A percentile compares a stretch with the other conserved stretches of the same genome.
phyloP scores from a whole-genome alignment of 2,797 vertebrate species.

The Micromesistius poutassou region DNA sequence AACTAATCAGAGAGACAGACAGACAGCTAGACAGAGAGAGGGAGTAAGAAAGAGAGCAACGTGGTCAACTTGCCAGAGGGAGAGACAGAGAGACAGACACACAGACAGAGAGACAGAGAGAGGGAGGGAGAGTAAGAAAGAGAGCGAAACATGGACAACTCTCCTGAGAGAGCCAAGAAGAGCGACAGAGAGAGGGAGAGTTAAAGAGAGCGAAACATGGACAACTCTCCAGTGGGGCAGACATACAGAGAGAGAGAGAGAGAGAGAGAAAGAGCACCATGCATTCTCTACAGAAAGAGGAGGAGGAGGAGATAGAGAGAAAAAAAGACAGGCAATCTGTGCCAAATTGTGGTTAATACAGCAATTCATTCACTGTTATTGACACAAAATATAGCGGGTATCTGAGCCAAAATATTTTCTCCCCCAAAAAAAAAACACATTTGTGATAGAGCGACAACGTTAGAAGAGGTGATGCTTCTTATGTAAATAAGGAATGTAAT shows the following conservation, averaged over 20 bases:
- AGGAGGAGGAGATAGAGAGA: background rate
- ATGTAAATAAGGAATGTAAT: constrained; percentile 56
- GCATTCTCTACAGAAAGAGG: background rate
- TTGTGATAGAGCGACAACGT: constrained; percentile 29
- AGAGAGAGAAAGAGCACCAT: background rate
- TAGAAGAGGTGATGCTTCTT: constrained; percentile 50
- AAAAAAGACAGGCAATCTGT: background rate
- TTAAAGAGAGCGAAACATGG: background rate
- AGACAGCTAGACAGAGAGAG: constrained; percentile 19
- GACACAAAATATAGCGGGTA: constrained; percentile 31
- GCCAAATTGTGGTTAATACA: background rate
- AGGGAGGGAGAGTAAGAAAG: too few species aligned
- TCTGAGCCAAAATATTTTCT: background rate
- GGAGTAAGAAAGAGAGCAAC: background rate
- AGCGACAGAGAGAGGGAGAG: background rate
- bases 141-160: too few species aligned
- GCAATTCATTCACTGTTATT: constrained; percentile 43
- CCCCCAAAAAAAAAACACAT: constrained; percentile 15
- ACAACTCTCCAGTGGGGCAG: background rate
- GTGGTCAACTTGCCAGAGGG: background rate
- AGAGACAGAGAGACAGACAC: background rate
- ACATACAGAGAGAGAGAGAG: constrained; percentile 24
- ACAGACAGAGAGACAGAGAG: background rate
- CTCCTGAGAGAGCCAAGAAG: too few species aligned
- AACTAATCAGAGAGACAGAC: background rate